Percentiles rank a stretch among this genome's conserved stretches.
phyloP scores from a whole-genome alignment of 2,797 vertebrate species.

The Aplochiton taeniatus region DNA sequence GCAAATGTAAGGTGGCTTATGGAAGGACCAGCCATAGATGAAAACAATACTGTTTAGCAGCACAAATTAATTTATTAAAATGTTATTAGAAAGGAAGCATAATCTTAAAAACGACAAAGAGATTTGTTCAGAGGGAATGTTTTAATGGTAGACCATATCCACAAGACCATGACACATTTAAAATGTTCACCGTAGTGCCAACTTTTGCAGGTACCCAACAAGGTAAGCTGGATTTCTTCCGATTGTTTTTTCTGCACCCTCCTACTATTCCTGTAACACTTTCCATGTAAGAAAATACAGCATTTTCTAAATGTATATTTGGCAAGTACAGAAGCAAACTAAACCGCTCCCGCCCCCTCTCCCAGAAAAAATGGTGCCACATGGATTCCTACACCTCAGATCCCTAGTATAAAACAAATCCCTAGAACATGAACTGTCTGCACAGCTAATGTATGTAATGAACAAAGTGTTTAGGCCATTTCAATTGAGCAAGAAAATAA shows the following conservation, averaged over 20 bases:
- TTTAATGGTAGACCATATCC: constrained; percentile 83
- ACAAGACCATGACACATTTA: constrained; percentile 77
- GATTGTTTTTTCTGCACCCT: constrained; percentile 50
- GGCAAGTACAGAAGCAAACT: constrained; percentile 81
- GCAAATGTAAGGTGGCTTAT: too few relatives aligned
- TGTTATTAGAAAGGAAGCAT: too few relatives aligned
- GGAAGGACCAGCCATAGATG: too few relatives aligned
- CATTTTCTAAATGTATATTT: constrained; percentile 76
- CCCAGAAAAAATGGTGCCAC: constrained; percentile 67
- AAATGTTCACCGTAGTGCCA: constrained; percentile 68
- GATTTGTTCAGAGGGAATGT: constrained; percentile 78
- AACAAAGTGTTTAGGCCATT: constrained; percentile 28
- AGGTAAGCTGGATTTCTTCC: constrained; percentile 60
- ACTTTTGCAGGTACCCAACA: constrained; percentile 63
- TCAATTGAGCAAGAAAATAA: constrained; percentile 23
- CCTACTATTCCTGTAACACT: constrained; percentile 73
- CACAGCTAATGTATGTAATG: constrained; percentile 68
- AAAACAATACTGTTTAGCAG: too few relatives aligned
- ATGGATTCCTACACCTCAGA: constrained; percentile 62
- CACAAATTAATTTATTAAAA: too few relatives aligned
- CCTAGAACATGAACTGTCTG: constrained; percentile 75
- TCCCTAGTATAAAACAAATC: constrained; percentile 64
- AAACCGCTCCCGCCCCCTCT: constrained; percentile 65
- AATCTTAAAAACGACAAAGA: constrained; percentile 28
- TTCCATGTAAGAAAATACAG: constrained; percentile 82